Evolutionary conservation across 2,888 invertebrate genomes (phyloP).

Genomic region (Drosophila pegasa): DNA sequence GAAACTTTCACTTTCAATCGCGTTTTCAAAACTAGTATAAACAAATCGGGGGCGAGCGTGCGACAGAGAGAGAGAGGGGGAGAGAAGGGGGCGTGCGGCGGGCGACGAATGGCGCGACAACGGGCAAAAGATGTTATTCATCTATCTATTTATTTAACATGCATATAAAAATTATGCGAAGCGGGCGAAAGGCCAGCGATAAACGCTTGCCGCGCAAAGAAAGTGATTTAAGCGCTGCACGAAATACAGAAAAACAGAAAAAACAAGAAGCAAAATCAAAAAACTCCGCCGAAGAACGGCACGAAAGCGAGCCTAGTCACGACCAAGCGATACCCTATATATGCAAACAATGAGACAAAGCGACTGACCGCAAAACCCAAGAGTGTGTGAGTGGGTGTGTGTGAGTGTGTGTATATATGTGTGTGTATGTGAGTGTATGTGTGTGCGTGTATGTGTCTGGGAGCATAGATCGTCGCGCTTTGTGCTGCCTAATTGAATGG

Average conservation of each 20-base stretch:
- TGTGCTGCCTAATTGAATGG: slow-evolving; percentile 15
- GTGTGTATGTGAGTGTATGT: not conserved
- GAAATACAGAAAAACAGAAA: slow-evolving; percentile 21
- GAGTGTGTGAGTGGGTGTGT: not conserved
- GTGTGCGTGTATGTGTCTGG: not conserved
- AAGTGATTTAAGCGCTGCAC: slow-evolving; percentile 59
- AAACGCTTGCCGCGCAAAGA: slow-evolving; percentile 49
- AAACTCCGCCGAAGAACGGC: slow-evolving; percentile 48
- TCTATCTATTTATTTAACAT: slow-evolving; percentile 64
- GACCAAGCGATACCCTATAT: slow-evolving; percentile 49
- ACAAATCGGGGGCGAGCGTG: slow-evolving; percentile 12
- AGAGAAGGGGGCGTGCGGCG: not conserved
- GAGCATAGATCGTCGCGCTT: not conserved
- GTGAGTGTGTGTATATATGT: not conserved
- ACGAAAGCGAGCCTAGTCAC: slow-evolving; percentile 2
- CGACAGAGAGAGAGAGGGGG: not conserved
- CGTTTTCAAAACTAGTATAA: slow-evolving; percentile 70
- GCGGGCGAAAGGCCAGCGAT: slow-evolving; percentile 66
- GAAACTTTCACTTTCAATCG: slow-evolving; percentile 79
- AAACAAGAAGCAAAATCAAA: slow-evolving; percentile 10
- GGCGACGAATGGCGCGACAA: slow-evolving; percentile 19
- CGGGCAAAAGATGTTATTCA: slow-evolving; percentile 30
- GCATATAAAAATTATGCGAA: slow-evolving; percentile 71
- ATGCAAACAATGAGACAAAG: slow-evolving; percentile 9
- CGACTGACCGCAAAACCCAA: not conserved